Evolutionary conservation across 2,797 vertebrate genomes (phyloP).

Genomic region (Sebastes alutus): DNA sequence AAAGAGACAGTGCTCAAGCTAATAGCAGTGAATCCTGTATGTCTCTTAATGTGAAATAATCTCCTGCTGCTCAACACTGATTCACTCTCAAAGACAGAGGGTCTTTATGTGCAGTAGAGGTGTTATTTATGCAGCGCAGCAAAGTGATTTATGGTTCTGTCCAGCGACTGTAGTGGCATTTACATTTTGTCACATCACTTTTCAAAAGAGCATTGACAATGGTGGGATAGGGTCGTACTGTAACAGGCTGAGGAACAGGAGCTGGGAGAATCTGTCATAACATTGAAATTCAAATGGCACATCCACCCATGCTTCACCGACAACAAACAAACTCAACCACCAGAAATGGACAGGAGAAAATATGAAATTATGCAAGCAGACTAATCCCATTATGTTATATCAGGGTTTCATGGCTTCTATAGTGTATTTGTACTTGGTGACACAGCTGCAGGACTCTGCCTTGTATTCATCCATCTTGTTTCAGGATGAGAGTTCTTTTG

Average conservation of each 20-base stretch:
- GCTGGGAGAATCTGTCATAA: neutral
- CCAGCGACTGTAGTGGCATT: neutral
- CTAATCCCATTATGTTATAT: neutral
- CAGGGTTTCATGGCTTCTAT: neutral
- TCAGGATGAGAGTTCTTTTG: neutral
- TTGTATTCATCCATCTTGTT: neutral
- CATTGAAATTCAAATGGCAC: neutral
- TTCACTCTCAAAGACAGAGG: neutral
- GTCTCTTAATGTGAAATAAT: conserved; percentile 21
- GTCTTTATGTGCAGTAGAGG: neutral
- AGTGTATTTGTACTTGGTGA: neutral
- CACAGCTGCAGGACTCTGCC: neutral
- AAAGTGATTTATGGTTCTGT: conserved; percentile 2
- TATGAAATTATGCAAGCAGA: neutral
- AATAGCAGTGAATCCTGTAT: neutral
- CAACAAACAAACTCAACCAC: neutral
- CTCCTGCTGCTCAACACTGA: neutral
- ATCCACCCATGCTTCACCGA: neutral
- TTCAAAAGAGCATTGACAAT: neutral
- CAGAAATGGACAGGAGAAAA: neutral
- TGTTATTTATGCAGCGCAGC: neutral
- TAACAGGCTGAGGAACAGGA: neutral
- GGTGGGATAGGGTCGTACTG: neutral
- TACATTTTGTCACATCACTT: neutral
- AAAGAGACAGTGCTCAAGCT: neutral